A percentile compares a stretch with the other conserved stretches of the same genome.
phyloP scores from a whole-genome alignment of 2,888 invertebrate genomes.

The Oscheius onirici region DNA sequence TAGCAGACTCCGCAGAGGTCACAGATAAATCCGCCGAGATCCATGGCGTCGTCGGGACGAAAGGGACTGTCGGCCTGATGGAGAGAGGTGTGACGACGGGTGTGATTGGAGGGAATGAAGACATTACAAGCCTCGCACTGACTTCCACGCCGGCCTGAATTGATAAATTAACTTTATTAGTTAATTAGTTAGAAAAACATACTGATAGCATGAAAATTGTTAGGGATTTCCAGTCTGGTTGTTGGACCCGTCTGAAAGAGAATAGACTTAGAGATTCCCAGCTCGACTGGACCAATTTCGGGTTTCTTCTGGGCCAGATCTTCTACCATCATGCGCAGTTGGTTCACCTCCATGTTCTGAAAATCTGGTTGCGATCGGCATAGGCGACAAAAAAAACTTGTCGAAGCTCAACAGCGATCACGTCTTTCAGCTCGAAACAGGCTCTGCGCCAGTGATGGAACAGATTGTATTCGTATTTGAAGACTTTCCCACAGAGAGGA shows the following conservation, averaged over 20 bases:
- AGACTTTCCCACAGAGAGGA: conserved; percentile 65
- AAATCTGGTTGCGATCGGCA: neutral
- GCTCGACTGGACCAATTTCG: conserved; percentile 40
- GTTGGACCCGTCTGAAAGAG: conserved; percentile 43
- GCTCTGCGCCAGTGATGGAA: conserved; percentile 68
- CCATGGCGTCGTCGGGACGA: conserved; percentile 39
- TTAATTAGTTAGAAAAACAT: neutral
- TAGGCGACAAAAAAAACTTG: neutral
- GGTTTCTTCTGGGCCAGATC: conserved; percentile 61
- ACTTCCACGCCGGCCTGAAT: conserved; percentile 44
- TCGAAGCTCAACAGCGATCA: conserved; percentile 36
- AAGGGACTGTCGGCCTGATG: conserved; percentile 15
- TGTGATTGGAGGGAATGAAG: conserved; percentile 48
- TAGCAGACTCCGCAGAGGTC: conserved; percentile 63
- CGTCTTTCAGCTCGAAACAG: conserved; percentile 64
- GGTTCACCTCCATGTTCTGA: conserved; percentile 61
- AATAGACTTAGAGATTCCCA: conserved; percentile 38
- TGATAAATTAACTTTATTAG: neutral
- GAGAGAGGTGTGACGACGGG: conserved; percentile 44
- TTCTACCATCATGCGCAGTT: conserved; percentile 58
- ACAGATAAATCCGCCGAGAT: conserved; percentile 51
- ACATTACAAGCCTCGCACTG: conserved; percentile 57
- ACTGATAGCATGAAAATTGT: conserved; percentile 33
- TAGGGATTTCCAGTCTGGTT: conserved; percentile 40
- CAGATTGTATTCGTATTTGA: conserved; percentile 68